Percentiles rank a stretch among this genome's conserved stretches.
phyloP scores from a whole-genome alignment of 2,113 vertebrate genomes.

The Ovis canadensis region DNA sequence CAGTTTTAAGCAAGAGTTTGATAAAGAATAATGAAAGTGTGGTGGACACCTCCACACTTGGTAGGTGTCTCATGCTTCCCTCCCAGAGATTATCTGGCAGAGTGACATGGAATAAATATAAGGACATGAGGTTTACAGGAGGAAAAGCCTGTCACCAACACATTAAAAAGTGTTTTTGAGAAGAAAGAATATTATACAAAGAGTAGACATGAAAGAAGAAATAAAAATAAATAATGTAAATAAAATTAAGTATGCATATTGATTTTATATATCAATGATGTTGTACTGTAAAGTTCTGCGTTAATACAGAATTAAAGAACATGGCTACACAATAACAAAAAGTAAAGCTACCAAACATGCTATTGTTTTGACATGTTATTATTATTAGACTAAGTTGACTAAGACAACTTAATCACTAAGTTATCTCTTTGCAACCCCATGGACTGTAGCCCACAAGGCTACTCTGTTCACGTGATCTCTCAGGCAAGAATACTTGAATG shows the following conservation, averaged over 20 bases:
- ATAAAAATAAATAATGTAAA: not conserved
- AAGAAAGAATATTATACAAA: not conserved
- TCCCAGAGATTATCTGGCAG: not conserved
- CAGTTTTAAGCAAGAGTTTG: not conserved
- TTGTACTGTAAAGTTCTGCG: not conserved
- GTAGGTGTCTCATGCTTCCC: accelerated
- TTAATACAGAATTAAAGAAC: not conserved
- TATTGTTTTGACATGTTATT: not conserved
- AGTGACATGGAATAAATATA: not conserved
- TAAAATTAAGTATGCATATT: not conserved
- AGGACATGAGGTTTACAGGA: not conserved
- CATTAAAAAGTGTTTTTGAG: not conserved
- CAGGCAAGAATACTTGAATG: not conserved
- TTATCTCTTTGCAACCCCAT: not conserved
- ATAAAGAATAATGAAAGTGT: not conserved
- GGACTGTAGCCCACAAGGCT: not conserved
- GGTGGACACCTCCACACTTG: too few relatives aligned
- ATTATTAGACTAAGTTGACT: not conserved
- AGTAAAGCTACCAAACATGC: not conserved
- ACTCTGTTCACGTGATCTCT: not conserved
- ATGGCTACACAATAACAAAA: not conserved
- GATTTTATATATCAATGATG: not conserved
- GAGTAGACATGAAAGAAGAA: not conserved
- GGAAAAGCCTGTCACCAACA: not conserved
- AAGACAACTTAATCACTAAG: not conserved